Evolutionary conservation across 2,888 invertebrate genomes (phyloP), one percentile per base, ranked within the genome.

Genomic region (Lasioglossum malachurum): DNA sequence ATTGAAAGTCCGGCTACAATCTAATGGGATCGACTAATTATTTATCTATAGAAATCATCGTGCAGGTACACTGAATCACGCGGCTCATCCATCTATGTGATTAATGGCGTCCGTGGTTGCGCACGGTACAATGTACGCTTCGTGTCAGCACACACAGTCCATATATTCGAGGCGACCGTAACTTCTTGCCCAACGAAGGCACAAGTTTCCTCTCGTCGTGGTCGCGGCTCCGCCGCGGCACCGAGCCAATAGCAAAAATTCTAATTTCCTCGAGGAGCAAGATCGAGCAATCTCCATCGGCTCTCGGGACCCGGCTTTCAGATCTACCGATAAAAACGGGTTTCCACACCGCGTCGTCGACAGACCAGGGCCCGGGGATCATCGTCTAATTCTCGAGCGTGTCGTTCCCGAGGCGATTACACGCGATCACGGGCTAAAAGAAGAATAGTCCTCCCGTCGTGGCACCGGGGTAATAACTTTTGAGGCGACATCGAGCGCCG

Each of bases 301-400:
- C 72, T 38, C 57, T 57, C 57, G 57, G 71, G 49, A 41, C 46
- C 72, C 46, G 71, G 79, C 85, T 85, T 83, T 85, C 85, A 73
- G 85, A 85, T 85, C 85, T 79, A n/a, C 57, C 64, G 85, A 85
- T 85, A 85, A 85, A 83, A 83, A 83, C 85, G 79, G 75, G 85
- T 85, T 85, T 83, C 79, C 72, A 35, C 46, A 53, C 64, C 53
- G 49, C 57, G 57, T n/a, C n/a, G 57, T 60, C 79, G 69, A 77
- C 80, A 74, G 71, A 75, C 27, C 69, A 10, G 4, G 73, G 69
- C 23, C 80, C 64, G 4, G 44, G 57, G 75, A 69, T 76, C 60
- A 38, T 27, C 53, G 75, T 77, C 80, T 83, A 83, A 83, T 83
- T 73, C 79, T 76, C 85, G 78, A 57, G 57, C 83, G 75, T 60